These are phyloP conservation scores for Thalassoma bifasciatum DNA, from an alignment of 2,113 vertebrate species.

Conservation along the genomic window DNA sequence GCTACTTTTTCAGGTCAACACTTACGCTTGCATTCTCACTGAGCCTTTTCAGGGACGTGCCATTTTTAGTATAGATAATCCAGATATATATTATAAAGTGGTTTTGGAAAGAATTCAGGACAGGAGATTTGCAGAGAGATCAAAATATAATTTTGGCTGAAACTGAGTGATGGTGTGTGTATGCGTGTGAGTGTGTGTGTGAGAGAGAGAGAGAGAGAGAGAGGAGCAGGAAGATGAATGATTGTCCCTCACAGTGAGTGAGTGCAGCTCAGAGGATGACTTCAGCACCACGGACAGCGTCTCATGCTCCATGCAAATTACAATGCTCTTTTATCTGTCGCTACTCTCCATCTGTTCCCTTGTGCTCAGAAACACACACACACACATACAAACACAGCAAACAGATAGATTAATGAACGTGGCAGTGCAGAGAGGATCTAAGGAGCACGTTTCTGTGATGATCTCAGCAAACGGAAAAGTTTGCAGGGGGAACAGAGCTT, in stretches of 20 bases:
- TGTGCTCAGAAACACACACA: background rate
- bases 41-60: constrained; percentile 61
- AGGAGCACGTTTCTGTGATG: constrained; percentile 19
- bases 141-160: constrained; percentile 53
- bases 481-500: constrained; percentile 1
- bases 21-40: constrained; percentile 27
- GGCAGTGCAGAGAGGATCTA: constrained; percentile 29
- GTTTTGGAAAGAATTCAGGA: constrained; percentile 61
- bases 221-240: constrained; percentile 47
- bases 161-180: constrained; percentile 22
- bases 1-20: constrained; percentile 57
- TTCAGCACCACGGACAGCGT: constrained; percentile 80
- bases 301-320: constrained; percentile 39
- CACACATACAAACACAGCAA: constrained; percentile 7
- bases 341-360: constrained; percentile 41
- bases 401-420: constrained; percentile 47
- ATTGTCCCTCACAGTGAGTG: constrained; percentile 35
- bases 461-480: constrained; percentile 31
- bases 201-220: background rate
- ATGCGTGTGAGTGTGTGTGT: background rate
- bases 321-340: constrained; percentile 47
- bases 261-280: constrained; percentile 41
- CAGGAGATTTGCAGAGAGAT: constrained; percentile 60
- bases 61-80: constrained; percentile 70
- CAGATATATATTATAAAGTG: constrained; percentile 68